Percentiles rank a stretch among this genome's conserved stretches.
These are phyloP conservation scores for Tetanocera ferruginea DNA, from an alignment of 2,888 invertebrate genomes.

Conservation along the genomic window DNA sequence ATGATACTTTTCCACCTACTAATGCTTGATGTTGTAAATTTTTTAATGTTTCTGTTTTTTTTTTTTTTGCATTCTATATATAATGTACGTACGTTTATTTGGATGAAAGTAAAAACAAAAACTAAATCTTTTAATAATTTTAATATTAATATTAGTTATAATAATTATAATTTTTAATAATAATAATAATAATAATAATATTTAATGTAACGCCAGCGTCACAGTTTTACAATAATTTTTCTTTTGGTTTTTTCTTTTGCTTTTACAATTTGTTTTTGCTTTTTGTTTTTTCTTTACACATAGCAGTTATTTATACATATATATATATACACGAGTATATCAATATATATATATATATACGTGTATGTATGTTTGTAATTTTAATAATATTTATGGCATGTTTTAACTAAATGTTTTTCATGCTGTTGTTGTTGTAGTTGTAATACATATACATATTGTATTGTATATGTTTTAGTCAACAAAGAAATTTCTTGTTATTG, in stretches of 20 bases:
- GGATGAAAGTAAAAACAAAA: slow-evolving; percentile 30
- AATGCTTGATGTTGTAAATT: neutral
- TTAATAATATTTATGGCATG: neutral
- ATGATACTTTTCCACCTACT: neutral
- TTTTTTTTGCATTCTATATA: neutral
- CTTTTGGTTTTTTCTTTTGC: slow-evolving; percentile 39
- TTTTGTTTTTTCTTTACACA: slow-evolving; percentile 55
- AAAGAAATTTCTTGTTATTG: too few relatives aligned
- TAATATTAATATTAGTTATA: slow-evolving; percentile 1
- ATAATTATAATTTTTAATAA: slow-evolving; percentile 48
- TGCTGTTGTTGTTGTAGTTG: slow-evolving; percentile 31
- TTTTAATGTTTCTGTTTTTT: neutral
- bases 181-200: slow-evolving; percentile 51
- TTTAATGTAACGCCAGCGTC: slow-evolving; percentile 54
- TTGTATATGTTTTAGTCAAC: neutral
- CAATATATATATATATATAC: slow-evolving; percentile 41
- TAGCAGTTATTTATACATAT: slow-evolving; percentile 47
- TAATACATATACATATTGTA: slow-evolving; percentile 8
- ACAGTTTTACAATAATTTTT: slow-evolving; percentile 41
- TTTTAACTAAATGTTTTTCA: slow-evolving; percentile 2
- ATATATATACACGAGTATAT: slow-evolving; percentile 39
- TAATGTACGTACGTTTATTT: slow-evolving; percentile 5
- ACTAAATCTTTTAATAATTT: slow-evolving; percentile 8
- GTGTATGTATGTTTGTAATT: slow-evolving; percentile 27
- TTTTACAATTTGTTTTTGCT: slow-evolving; percentile 29